Evolutionary conservation across 2,888 invertebrate genomes (phyloP).

Genomic region (Drosophila dives): DNA sequence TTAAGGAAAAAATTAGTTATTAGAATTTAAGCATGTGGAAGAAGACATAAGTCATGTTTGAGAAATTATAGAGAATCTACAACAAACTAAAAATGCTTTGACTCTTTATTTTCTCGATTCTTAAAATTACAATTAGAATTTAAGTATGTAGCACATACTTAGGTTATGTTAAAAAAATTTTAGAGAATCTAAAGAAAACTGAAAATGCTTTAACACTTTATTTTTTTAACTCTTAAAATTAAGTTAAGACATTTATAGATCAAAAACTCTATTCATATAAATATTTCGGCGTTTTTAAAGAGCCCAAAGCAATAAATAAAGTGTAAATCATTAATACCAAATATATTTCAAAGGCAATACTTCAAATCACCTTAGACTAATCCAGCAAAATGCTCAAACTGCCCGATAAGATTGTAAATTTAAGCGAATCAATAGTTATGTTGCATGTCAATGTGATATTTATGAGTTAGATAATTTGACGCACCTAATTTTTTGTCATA

Average conservation of each 20-base stretch:
- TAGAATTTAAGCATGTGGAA: neutral
- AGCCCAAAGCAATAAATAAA: neutral
- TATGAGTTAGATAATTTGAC: constrained; percentile 22
- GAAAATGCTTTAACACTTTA: neutral
- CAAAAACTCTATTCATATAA: neutral
- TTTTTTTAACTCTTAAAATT: neutral
- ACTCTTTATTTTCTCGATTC: neutral
- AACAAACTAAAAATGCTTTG: neutral
- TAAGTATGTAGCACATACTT: neutral
- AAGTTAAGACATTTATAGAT: neutral
- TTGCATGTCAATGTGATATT: constrained; percentile 32
- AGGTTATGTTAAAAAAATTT: too few species aligned
- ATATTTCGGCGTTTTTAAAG: neutral
- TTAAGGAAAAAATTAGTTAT: neutral
- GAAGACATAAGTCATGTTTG: too few species aligned
- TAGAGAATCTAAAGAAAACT: neutral
- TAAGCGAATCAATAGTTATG: constrained; percentile 28
- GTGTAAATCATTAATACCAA: neutral
- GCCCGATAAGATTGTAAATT: constrained; percentile 16
- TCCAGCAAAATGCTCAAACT: neutral
- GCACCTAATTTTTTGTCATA: constrained; percentile 25
- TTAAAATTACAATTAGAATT: neutral
- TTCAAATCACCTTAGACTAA: neutral
- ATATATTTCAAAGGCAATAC: neutral
- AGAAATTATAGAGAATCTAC: too few species aligned